Conservation (phyloP, 2,888 invertebrate genomes). For the Nemotelus nigrinus region DNA sequence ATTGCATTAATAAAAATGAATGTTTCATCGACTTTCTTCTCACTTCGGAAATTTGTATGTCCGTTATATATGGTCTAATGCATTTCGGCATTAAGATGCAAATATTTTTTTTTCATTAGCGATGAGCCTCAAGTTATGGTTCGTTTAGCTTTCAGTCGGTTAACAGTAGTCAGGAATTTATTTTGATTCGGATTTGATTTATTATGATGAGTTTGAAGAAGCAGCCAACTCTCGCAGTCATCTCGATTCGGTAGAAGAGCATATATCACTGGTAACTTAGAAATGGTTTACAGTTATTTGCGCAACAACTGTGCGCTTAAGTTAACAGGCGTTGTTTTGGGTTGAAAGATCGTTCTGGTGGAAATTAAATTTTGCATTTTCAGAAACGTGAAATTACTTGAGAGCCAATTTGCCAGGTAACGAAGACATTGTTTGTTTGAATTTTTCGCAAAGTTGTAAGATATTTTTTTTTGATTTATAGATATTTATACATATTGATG, state of each 20-base stretch:
- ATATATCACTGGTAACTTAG: not conserved
- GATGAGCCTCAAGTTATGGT: not conserved
- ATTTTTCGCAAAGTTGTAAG: too few relatives aligned
- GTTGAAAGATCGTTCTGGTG: too few relatives aligned
- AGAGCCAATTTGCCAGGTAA: too few relatives aligned
- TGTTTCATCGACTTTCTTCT: not conserved
- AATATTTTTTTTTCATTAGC: not conserved
- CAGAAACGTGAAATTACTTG: too few relatives aligned
- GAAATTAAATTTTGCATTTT: too few relatives aligned
- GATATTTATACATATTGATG: too few relatives aligned
- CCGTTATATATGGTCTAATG: slow-evolving; percentile 21
- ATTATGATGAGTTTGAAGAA: not conserved
- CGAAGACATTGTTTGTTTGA: too few relatives aligned
- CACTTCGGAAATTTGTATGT: slow-evolving; percentile 6
- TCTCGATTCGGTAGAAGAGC: not conserved
- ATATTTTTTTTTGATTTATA: too few relatives aligned
- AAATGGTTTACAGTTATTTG: too few relatives aligned
- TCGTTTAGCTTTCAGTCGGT: not conserved
- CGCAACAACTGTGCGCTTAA: too few relatives aligned
- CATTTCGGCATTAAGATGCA: slow-evolving; percentile 15
- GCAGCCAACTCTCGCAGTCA: not conserved
- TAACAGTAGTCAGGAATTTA: not conserved
- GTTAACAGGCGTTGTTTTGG: too few relatives aligned
- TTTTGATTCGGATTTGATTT: not conserved
- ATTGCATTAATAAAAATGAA: not conserved